Evolutionary conservation across 2,113 vertebrate species (phyloP).

Genomic region (Mormoops blainvillei): DNA sequence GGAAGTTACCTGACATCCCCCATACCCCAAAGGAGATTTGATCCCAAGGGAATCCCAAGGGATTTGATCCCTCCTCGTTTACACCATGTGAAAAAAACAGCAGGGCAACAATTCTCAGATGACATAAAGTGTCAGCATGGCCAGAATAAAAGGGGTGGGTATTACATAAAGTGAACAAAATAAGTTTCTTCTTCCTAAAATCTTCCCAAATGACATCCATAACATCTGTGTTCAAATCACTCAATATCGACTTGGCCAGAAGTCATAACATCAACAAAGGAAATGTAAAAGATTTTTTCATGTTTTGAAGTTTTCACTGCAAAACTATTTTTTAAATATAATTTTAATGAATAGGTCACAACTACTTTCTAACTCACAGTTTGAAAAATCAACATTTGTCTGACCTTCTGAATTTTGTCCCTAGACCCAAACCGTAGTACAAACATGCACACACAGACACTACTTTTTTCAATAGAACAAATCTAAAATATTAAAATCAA

Average conservation of each 20-base stretch:
- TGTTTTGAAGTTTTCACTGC: not conserved
- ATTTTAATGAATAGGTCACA: too few species aligned
- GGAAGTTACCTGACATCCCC: not conserved
- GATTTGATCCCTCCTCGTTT: not conserved
- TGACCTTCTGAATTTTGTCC: not conserved
- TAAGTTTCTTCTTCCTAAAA: not conserved
- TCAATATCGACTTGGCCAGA: not conserved
- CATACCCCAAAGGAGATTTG: not conserved
- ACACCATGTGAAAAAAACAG: not conserved
- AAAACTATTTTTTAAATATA: too few species aligned
- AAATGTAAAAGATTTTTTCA: not conserved
- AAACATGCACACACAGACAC: not conserved
- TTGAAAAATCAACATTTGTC: too few species aligned
- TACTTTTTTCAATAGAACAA: not conserved
- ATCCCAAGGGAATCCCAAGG: not conserved
- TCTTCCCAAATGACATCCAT: not conserved
- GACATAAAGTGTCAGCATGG: not conserved
- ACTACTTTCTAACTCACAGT: too few species aligned
- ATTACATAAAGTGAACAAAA: not conserved
- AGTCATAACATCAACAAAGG: not conserved
- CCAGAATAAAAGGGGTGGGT: not conserved
- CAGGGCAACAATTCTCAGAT: not conserved
- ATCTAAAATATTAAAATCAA: slow-evolving; percentile 1
- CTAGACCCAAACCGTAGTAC: not conserved
- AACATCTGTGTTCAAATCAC: not conserved